Base-by-base conservation (phyloP, 2,113 vertebrate species). In the Anhinga anhinga region DNA sequence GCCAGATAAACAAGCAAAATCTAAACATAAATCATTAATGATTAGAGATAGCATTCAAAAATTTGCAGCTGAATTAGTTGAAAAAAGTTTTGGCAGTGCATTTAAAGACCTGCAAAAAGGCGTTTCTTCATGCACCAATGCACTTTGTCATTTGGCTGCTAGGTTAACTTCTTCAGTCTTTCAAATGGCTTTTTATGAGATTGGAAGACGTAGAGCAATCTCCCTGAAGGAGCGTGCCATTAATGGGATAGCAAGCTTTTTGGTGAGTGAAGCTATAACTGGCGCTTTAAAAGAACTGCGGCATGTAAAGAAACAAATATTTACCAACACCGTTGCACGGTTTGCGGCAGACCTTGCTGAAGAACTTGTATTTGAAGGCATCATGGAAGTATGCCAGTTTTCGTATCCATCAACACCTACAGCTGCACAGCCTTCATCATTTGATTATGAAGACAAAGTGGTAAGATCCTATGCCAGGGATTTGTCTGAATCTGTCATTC, bases 311-410 rank as follows among this genome's bases (percentile, higher is more conserved):
- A 99, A 99, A 91, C 99, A 99, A 97, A 99, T 99, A 88, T 99
- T 99, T 94, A 99, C 99, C 79, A 99, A 98, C 86, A 98, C 99
- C 0, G 99, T 99, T 38, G 98, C 99, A 6, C 97, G 97, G 11
- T 99, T 99, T 81, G 99, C 99, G 12, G 98, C 99, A 29, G 99
- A 99, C 91, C 98, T 99, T 26, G 99, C 99, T 12, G 99, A 99
- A 96, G 99, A 99, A 34, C 98, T 99, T 74, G 98, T 99, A 81
- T 99, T 99, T 97, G 99, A 99, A 97, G 99, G 99, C 40, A 99
- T 99, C 44, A 99, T 99, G 99, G 99, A 99, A 97, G 99, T 99
- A 5, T 99, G 99, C 91, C 99, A 99, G 96, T 99, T 99, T 97
- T 99, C 99, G 2, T 98, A 98, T 95, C 99, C 99, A 18, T 98